These are phyloP conservation scores for Sinonovacula constricta DNA, from an alignment of 1,140 invertebrate genomes.

Conservation along the genomic window DNA sequence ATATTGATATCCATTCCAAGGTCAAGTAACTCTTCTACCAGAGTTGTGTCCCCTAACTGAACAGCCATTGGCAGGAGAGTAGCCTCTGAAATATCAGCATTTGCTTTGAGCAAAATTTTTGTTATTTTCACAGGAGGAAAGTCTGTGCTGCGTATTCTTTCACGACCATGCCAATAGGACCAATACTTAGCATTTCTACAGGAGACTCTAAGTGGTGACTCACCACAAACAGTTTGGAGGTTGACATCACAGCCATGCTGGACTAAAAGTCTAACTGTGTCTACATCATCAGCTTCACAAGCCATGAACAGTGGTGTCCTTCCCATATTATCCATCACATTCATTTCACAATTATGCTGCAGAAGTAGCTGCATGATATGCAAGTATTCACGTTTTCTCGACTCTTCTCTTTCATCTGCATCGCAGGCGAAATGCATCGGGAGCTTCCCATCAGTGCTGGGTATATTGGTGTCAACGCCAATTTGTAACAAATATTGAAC, in stretches of 20 bases:
- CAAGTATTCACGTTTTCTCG: conserved; percentile 51
- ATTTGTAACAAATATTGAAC: conserved; percentile 60
- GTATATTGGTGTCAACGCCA: conserved; percentile 63
- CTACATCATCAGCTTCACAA: conserved; percentile 67
- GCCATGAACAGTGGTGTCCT: conserved; percentile 85
- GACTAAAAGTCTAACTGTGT: conserved; percentile 62
- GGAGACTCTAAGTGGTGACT: conserved; percentile 69
- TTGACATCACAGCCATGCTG: conserved; percentile 66
- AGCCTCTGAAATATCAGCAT: conserved; percentile 65
- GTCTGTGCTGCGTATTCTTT: conserved; percentile 50
- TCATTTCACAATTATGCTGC: conserved; percentile 86
- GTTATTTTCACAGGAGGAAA: conserved; percentile 73
- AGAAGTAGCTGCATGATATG: conserved; percentile 64
- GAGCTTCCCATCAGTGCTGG: conserved; percentile 69
- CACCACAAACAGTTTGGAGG: conserved; percentile 61
- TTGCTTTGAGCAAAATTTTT: conserved; percentile 65
- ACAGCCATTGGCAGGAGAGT: conserved; percentile 71
- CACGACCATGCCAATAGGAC: conserved; percentile 68
- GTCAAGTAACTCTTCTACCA: conserved; percentile 67
- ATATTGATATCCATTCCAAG: conserved; percentile 73
- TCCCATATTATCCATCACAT: conserved; percentile 92
- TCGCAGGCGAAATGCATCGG: conserved; percentile 67
- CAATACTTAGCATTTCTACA: conserved; percentile 73
- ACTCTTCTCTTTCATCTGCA: conserved; percentile 53
- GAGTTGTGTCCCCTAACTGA: conserved; percentile 63